A percentile compares a stretch with the other conserved stretches of the same genome.
Conservation (phyloP, 2,888 invertebrate genomes). For the Malthinus flaveolus region DNA sequence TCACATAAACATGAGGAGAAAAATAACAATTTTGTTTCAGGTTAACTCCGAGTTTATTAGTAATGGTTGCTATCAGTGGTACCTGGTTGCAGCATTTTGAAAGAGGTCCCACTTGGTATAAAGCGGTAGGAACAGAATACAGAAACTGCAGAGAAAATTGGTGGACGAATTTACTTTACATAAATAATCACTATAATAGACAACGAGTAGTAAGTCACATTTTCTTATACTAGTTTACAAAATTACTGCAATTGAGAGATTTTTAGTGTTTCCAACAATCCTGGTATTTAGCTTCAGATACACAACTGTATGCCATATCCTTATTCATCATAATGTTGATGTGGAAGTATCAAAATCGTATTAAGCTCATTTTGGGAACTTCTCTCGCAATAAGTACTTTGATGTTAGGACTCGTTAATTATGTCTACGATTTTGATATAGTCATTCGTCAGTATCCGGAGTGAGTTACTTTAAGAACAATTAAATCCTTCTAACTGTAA, state of each 20-base stretch:
- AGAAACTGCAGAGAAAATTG: slow-evolving; percentile 41
- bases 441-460: slow-evolving; percentile 38
- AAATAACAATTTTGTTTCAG: slow-evolving; percentile 32
- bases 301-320: slow-evolving; percentile 44
- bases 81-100: slow-evolving; percentile 40
- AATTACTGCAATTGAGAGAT: not conserved
- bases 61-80: slow-evolving; percentile 36
- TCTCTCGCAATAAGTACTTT: slow-evolving; percentile 37
- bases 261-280: slow-evolving; percentile 47
- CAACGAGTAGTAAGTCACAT: slow-evolving; percentile 38
- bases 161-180: slow-evolving; percentile 42
- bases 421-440: slow-evolving; percentile 41
- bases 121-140: slow-evolving; percentile 37
- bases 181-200: slow-evolving; percentile 39
- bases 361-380: slow-evolving; percentile 29
- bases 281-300: slow-evolving; percentile 49
- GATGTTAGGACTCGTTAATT: slow-evolving; percentile 41
- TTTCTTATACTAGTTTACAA: not conserved
- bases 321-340: slow-evolving; percentile 40
- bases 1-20: not conserved
- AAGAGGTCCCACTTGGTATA: slow-evolving; percentile 42
- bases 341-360: slow-evolving; percentile 35
- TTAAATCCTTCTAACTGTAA: too few species aligned
- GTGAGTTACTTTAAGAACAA: too few species aligned
- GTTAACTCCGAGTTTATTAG: slow-evolving; percentile 37